Conservation (phyloP, 2,888 invertebrate species). For the Phytoseiulus persimilis region DNA sequence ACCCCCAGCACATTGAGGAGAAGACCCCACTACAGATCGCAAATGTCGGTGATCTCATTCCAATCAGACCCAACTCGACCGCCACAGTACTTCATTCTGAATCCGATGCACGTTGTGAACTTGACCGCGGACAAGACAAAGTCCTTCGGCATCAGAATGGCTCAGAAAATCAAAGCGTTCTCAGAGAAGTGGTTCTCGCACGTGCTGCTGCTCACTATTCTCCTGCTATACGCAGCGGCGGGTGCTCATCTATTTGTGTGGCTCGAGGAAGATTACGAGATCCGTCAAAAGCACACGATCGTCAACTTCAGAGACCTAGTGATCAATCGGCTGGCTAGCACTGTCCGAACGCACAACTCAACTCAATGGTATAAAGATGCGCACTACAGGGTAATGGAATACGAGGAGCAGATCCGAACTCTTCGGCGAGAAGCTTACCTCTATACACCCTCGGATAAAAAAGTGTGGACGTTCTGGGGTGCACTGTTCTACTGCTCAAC, state of each 20-base stretch:
- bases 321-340: constrained; percentile 38
- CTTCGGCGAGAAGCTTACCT: constrained; percentile 39
- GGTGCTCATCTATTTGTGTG: constrained; percentile 71
- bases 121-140: constrained; percentile 43
- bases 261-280: constrained; percentile 62
- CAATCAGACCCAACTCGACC: constrained; percentile 32
- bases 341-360: constrained; percentile 26
- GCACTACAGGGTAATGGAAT: constrained; percentile 40
- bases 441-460: constrained; percentile 48
- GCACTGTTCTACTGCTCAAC: constrained; percentile 78
- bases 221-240: constrained; percentile 67
- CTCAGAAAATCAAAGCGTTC: constrained; percentile 53
- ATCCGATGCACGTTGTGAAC: constrained; percentile 46
- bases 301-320: constrained; percentile 40
- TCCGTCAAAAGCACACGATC: constrained; percentile 45
- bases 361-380: constrained; percentile 8
- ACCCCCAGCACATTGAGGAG: neutral
- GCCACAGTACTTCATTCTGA: constrained; percentile 45
- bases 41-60: constrained; percentile 26
- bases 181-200: constrained; percentile 82
- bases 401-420: constrained; percentile 43
- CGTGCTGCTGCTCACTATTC: constrained; percentile 68
- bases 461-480: constrained; percentile 73
- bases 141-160: constrained; percentile 44
- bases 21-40: constrained; percentile 26